Evolutionary conservation across 1,140 invertebrate genomes (phyloP).

Genomic region (Medauroidea extradentata): DNA sequence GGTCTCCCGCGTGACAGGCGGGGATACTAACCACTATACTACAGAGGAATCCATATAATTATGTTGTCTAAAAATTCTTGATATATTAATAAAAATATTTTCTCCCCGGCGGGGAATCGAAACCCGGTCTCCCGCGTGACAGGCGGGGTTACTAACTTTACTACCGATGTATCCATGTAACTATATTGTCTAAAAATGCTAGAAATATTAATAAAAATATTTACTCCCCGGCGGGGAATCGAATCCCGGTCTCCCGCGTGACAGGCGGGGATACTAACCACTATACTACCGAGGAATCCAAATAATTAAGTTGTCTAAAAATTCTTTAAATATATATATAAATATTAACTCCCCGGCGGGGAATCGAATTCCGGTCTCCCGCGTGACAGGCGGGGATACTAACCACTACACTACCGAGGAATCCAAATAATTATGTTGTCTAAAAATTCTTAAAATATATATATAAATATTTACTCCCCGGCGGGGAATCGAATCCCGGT

Average conservation of each 20-base stretch:
- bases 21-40: conserved; percentile 15
- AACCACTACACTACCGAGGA: conserved; percentile 11
- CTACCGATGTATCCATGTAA: no score
- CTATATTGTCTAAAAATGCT: no score
- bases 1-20: conserved; percentile 15
- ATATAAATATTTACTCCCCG: no score
- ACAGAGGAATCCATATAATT: no score
- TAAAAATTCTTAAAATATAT: no score
- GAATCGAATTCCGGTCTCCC: conserved; percentile 10
- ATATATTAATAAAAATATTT: no score
- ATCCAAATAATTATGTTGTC: no score
- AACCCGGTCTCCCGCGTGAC: conserved; percentile 11
- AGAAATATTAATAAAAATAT: no score
- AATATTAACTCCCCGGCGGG: conserved; percentile 3
- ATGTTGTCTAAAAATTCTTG: no score
- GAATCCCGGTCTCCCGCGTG: conserved; percentile 14
- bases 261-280: conserved; percentile 14
- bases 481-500: conserved; percentile 52
- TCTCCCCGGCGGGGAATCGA: conserved; percentile 11
- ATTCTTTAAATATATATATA: no score
- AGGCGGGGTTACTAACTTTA: conserved; percentile 9
- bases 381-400: conserved; percentile 12
- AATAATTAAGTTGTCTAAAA: no score
- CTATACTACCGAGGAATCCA: conserved; percentile 15
- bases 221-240: conserved; percentile 13